Base-by-base conservation (phyloP, 2,888 invertebrate species). In the Nemoura dubitans region DNA sequence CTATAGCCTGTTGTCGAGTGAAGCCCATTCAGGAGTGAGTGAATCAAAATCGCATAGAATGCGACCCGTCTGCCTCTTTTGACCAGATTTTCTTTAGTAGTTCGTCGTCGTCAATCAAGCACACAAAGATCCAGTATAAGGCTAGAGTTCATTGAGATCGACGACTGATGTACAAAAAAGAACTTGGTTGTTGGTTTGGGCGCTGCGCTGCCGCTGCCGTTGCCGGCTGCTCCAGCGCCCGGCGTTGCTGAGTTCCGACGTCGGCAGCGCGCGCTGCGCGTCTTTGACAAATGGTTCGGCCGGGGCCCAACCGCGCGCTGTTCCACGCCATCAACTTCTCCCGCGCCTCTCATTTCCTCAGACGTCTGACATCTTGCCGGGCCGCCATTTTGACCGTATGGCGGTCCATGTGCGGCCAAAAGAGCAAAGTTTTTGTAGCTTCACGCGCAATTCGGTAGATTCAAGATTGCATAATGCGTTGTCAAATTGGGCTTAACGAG, bases 201-300 rank as follows among this genome's bases (percentile, higher is more conserved):
- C 16, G 78, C n/a, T n/a, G 76, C 26, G 76, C 76, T 78, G 78
- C 28, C 7, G 7, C 5, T 27, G 10, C 25, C 10, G 78, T 6
- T 26, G 14, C 28, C 26, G 26, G 6, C 78, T n/a, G 78, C 26
- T 10, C 26, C 21, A 27, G 26, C 78, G 28, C 26, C 10, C 10
- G 26, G 27, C 26, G 78, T 21, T 78, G 78, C 16, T 3, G 36
- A 25, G 25, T 59, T 21, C 6, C 59, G 21, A 14, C 59, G 21
- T 3, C 59, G 21, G 59, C 59, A 59, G 59, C 59, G 59, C n/a
- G n/a, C n/a, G 59, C 59, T 7, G 59, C 26, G 27, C 28, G 84
- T 10, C 5, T 59, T 84, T 84, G 84, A 84, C 84, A 84, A 84
- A 84, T 84, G 84, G 84, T 84, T 59, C 59, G n/a, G 84, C 5